Evolutionary conservation across 2,797 vertebrate species (phyloP), one percentile per base, ranked within the genome.

Genomic region (Astyanax mexicanus): DNA sequence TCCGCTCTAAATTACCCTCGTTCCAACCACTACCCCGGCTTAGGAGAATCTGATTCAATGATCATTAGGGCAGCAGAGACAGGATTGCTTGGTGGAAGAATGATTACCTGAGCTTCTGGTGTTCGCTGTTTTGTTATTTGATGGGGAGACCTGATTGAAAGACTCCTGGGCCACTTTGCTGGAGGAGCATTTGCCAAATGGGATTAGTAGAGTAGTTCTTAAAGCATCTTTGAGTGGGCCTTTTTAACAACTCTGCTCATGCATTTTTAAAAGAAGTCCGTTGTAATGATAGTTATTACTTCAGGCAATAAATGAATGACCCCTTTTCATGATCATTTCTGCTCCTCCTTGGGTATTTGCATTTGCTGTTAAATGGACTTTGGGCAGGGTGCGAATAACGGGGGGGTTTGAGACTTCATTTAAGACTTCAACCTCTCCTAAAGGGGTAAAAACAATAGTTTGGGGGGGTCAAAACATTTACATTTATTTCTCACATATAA

Each of bases 1-100:
- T 92, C 94, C 94, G 92, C 90, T 87, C 93, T 91, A 94, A 93
- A 93, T 97, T 94, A 92, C 80, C 83, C 77, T 79, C 54, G 87
- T 91, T 92, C 91, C 89, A 89, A 88, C 84, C 83, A 86, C 81
- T 81, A 37, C 73, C 27, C 72, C 84, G 71, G 75, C 85, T 69
- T 81, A 75, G 47, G 83, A 44, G 61, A 83, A 81, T 81, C 83
- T 10, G 35, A 75, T 81, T 85, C 78, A 8, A 80, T 84, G 75
- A 81, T 89, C 85, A 85, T 88, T 87, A 86, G 82, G 79, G 75
- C 64, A 68, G 82, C 82, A 83, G 60, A 80, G 83, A 78, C 80
- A 89, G 51, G 89, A 89, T 83, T 84, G 80, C 68, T 54, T 57
- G 70, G 42, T 69, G 61, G 71, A 76, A 54, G 72, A 69, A 78